A percentile compares a stretch with the other conserved stretches of the same genome.
Conservation (phyloP, 2,797 vertebrate genomes). For the Artibeus jamaicensis region DNA sequence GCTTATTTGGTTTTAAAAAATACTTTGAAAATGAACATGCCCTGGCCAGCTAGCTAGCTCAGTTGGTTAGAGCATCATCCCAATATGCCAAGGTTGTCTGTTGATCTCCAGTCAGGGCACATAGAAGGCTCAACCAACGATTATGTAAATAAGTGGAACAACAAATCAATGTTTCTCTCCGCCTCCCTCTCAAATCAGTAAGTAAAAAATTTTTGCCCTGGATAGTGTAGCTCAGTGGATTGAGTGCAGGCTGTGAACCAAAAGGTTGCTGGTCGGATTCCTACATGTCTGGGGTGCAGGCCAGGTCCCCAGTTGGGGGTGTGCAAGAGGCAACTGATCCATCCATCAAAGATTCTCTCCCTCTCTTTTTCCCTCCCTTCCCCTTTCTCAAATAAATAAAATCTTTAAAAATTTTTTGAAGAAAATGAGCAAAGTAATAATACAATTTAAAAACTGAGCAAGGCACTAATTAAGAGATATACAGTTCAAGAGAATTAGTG, state of each 20-base stretch:
- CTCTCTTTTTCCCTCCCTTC: neutral
- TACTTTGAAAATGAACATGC: constrained; percentile 31
- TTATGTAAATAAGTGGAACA: neutral
- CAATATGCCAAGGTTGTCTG: neutral
- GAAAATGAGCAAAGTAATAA: constrained; percentile 46
- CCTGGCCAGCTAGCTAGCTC: neutral
- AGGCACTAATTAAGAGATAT: neutral
- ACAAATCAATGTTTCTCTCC: neutral
- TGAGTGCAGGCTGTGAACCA: neutral
- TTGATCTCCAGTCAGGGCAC: neutral
- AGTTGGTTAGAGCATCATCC: neutral
- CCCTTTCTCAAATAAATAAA: neutral
- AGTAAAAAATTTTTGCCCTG: neutral
- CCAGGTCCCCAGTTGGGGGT: neutral
- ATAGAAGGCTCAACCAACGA: neutral
- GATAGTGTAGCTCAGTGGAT: neutral
- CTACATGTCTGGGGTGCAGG: neutral
- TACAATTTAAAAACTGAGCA: neutral
- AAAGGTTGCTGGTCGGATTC: neutral
- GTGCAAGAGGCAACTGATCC: neutral
- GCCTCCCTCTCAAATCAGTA: neutral
- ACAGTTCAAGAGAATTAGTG: neutral
- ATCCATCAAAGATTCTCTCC: neutral
- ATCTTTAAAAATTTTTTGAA: neutral
- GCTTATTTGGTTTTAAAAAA: constrained; percentile 6